phyloP scores from a whole-genome alignment of 2,888 invertebrate genomes.

The Eretmocerus hayati region DNA sequence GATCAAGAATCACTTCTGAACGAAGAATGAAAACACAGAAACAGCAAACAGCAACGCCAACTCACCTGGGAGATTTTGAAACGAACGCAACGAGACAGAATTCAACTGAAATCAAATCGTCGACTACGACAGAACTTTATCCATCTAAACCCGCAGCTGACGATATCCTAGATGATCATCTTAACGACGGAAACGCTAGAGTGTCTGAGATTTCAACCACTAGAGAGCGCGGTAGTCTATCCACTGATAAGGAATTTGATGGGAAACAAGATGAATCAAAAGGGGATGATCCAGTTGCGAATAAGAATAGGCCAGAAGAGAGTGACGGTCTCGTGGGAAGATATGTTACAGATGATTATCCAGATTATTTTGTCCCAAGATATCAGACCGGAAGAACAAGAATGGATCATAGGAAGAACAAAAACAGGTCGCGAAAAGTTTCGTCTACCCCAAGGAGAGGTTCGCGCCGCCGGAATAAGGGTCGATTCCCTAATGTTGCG shows the following conservation, averaged over 20 bases:
- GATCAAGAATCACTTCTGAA: constrained; percentile 1
- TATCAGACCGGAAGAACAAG: neutral
- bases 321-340: constrained; percentile 10
- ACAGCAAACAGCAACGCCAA: too few species aligned
- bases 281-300: constrained; percentile 6
- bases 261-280: neutral
- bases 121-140: too few species aligned
- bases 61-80: too few species aligned
- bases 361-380: constrained; percentile 8
- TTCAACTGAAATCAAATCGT: too few species aligned
- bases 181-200: too few species aligned
- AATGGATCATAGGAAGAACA: constrained; percentile 3
- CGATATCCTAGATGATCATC: too few species aligned
- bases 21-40: too few species aligned
- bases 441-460: neutral
- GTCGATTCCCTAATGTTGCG: too few species aligned
- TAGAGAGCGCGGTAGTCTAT: too few species aligned
- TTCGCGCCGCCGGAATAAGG: constrained; percentile 17
- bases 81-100: too few species aligned
- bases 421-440: constrained; percentile 11
- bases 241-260: neutral
- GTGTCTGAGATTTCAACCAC: too few species aligned
- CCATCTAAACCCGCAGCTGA: too few species aligned
- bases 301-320: constrained; percentile 4
- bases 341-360: constrained; percentile 9